Base-by-base conservation (phyloP, 2,113 vertebrate species). In the Limanda limanda region DNA sequence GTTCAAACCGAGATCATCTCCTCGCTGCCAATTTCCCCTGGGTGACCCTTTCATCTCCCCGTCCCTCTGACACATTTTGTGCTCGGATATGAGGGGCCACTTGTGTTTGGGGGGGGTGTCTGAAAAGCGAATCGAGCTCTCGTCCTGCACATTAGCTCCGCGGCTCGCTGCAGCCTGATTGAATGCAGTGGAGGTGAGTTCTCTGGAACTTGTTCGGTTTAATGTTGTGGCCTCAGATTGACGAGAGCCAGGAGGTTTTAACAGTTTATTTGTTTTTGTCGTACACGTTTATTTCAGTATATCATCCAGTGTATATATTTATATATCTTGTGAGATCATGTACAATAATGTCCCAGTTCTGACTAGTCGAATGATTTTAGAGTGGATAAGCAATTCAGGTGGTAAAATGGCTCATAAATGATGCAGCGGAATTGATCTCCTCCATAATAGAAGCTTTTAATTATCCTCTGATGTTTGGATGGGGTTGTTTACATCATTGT, bases 101-200 rank as follows among this genome's bases (percentile, higher is more conserved):
- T 75, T 87, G 69, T 78, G 47, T 78, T 78, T 72, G 72, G 62
- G 64, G 64, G 73, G 71, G 76, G 35, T 77, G 71, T 83, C 86
- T 74, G 60, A 81, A 73, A 85, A 69, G 68, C 23, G 40, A 73
- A 76, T 87, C 68, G 66, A 79, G 56, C 71, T 68, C 65, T 68
- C 62, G 78, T 23, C 66, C 70, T 70, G 62, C 82, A 85, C 77
- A 61, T 77, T 57, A 78, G 81, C 64, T 62, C 71, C 73, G 67
- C 66, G 61, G 64, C 23, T 84, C 82, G 57, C 79, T 79, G 78
- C 81, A 85, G 79, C 72, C 70, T 81, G 79, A 81, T 86, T 88
- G 83, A 82, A 83, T 78, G 81, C 83, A 72, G 80, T 60, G 56
- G 71, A 85, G 82, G 79, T 76, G 48, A 85, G 78, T 78, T 83